Conservation (phyloP, 2,113 vertebrate species). For the Phylloscopus whistleri region DNA sequence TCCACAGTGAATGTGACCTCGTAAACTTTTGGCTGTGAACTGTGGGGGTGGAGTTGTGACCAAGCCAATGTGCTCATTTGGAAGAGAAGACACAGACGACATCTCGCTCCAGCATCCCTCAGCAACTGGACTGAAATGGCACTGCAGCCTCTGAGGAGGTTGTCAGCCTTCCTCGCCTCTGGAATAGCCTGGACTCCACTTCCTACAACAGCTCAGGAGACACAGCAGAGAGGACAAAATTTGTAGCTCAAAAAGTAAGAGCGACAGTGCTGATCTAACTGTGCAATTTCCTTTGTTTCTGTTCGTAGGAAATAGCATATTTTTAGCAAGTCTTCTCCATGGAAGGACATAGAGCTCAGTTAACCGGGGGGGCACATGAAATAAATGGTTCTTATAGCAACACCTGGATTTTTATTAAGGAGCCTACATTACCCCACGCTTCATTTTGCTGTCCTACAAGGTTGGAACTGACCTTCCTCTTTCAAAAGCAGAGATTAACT, state of each 20-base stretch:
- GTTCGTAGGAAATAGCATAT: neutral
- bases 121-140: slow-evolving; percentile 7
- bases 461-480: neutral
- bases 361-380: neutral
- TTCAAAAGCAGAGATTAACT: slow-evolving; percentile 4
- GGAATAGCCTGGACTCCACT: neutral
- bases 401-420: neutral
- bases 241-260: neutral
- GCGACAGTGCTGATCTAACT: neutral
- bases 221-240: neutral
- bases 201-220: neutral
- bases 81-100: neutral
- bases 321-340: neutral
- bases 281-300: neutral
- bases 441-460: neutral
- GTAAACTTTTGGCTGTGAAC: slow-evolving; percentile 25
- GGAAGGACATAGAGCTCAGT: neutral
- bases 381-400: neutral
- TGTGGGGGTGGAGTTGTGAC: slow-evolving; percentile 11
- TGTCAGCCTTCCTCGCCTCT: neutral
- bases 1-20: neutral
- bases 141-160: neutral
- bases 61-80: slow-evolving; percentile 21
- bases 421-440: neutral
- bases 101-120: slow-evolving; percentile 31